Base-by-base conservation (phyloP, 2,888 invertebrate species). In the Eupithecia subfuscata region DNA sequence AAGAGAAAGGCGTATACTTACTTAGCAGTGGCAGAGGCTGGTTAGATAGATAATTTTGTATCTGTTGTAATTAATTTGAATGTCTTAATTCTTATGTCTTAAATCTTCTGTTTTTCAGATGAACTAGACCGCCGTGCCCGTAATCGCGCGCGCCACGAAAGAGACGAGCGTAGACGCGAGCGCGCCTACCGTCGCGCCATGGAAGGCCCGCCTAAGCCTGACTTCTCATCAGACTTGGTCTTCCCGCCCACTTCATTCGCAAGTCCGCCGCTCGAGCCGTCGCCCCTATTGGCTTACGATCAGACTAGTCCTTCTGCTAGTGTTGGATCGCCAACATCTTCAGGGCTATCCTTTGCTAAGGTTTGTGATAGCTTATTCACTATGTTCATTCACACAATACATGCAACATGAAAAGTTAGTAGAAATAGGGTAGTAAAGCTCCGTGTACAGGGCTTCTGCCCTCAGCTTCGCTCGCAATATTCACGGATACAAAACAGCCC, bases 81-180 rank as follows among this genome's bases (percentile, higher is more conserved):
- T 8, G 43, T 43, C 0, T 45, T 43, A 43, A 43, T 12, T 65
- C 34, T 37, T 65, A n/a, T n/a, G n/a, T n/a, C n/a, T n/a, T n/a
- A n/a, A 18, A 12, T 34, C 30, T 30, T 30, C 30, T 16, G 9
- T 18, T 34, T 84, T 83, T 8, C 85, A 97, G 98, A 96, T 77
- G 98, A 98, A 89, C 86, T 99, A 71, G 96, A 96, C 9, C 95
- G 96, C 16, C 96, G 98, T 3, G 96, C 96, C 43, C 96, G 96
- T 69, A 91, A 95, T 18, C 96, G 99, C 8, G 96, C 96, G 67
- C 96, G 96, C 11, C 95, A 96, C 37, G 97, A 96, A 64, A 96
- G 97, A 14, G 97, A 98, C 22, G 99, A 99, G 87, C 96, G 96
- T 37, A 96, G 96, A 48, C 96, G 97, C 5, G 98, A 98, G 86